A percentile compares a stretch with the other conserved stretches of the same genome.
phyloP scores from a whole-genome alignment of 2,797 vertebrate genomes.

The Phoeniculus purpureus region DNA sequence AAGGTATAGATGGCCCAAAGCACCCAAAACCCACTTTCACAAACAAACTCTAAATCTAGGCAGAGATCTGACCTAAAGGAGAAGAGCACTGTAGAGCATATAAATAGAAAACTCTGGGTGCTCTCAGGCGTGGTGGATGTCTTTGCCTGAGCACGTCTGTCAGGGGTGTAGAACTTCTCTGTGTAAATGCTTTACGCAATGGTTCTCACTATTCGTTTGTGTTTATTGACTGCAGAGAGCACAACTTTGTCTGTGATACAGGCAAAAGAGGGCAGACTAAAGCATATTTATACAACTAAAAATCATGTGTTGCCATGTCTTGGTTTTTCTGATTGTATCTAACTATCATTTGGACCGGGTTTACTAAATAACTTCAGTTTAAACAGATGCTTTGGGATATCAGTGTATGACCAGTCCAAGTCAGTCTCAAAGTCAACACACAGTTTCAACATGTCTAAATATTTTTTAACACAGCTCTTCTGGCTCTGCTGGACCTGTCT shows the following conservation, averaged over 20 bases:
- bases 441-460: conserved; percentile 8
- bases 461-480: not conserved
- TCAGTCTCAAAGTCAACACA: conserved; percentile 7
- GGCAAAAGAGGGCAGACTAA: not conserved
- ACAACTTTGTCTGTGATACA: not conserved
- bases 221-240: not conserved
- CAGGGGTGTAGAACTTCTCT: not conserved
- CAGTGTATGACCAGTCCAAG: not conserved
- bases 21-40: not conserved
- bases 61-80: not conserved
- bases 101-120: not conserved
- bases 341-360: not conserved
- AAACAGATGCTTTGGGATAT: not conserved
- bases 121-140: not conserved
- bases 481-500: not conserved
- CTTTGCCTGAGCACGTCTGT: not conserved
- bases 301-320: not conserved
- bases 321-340: not conserved
- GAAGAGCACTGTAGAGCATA: not conserved
- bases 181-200: not conserved
- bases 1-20: not conserved
- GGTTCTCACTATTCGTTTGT: not conserved
- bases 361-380: conserved; percentile 46
- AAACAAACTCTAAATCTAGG: not conserved
- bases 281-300: not conserved